phyloP scores from a whole-genome alignment of 2,888 invertebrate species.

The Subacronicta megacephala region DNA sequence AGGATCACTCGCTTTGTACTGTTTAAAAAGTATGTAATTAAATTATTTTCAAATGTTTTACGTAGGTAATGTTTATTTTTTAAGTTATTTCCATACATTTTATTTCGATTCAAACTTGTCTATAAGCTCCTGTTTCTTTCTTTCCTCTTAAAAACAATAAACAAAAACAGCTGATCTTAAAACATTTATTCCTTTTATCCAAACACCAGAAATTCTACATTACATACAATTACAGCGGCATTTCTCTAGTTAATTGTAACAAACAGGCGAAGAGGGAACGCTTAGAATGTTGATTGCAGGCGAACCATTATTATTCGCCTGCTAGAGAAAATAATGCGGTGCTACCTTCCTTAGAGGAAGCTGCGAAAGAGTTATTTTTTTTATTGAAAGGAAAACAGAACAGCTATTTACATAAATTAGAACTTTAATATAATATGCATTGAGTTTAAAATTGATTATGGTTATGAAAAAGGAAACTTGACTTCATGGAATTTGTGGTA shows the following conservation, averaged over 20 bases:
- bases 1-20: too few relatives aligned
- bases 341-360: neutral
- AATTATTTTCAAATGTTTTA: too few relatives aligned
- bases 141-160: neutral
- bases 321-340: conserved; percentile 40
- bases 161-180: conserved; percentile 11
- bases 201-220: conserved; percentile 34
- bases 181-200: conserved; percentile 18
- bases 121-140: neutral
- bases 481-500: too few relatives aligned
- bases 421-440: too few relatives aligned
- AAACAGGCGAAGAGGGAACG: conserved; percentile 30
- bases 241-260: conserved; percentile 42
- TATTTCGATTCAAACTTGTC: too few relatives aligned
- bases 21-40: too few relatives aligned
- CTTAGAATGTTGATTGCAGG: conserved; percentile 53
- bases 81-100: too few relatives aligned
- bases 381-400: neutral
- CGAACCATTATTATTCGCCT: conserved; percentile 30
- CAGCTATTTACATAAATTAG: too few relatives aligned
- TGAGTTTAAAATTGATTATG: too few relatives aligned
- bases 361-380: too few relatives aligned
- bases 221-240: conserved; percentile 28
- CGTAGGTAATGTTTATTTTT: too few relatives aligned
- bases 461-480: too few relatives aligned